These are phyloP conservation scores for Stenurella melanura DNA, from an alignment of 2,888 invertebrate genomes.

Conservation along the genomic window DNA sequence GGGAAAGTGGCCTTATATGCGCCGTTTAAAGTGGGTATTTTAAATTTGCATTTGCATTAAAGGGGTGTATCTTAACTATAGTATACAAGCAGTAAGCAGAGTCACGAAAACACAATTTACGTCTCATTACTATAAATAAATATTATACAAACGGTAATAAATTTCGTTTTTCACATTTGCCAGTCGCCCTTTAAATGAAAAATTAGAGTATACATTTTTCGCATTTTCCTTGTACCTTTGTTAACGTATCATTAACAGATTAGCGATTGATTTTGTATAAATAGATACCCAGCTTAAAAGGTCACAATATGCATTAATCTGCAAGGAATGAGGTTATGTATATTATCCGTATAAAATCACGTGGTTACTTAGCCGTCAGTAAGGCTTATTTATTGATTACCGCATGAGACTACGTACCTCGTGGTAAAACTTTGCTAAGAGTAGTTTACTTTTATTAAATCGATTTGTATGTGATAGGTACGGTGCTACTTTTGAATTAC, in stretches of 20 bases:
- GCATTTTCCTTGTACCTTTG: not conserved
- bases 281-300: constrained; percentile 26
- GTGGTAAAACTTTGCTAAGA: constrained; percentile 46
- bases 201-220: not conserved
- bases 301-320: constrained; percentile 26
- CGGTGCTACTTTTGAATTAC: constrained; percentile 59
- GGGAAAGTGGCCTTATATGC: too few relatives aligned
- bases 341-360: constrained; percentile 48
- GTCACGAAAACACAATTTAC: not conserved
- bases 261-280: constrained; percentile 31
- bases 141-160: not conserved
- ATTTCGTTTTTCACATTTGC: too few relatives aligned
- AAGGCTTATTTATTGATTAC: constrained; percentile 57
- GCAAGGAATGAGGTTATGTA: constrained; percentile 46
- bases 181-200: too few relatives aligned
- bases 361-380: constrained; percentile 54
- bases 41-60: not conserved
- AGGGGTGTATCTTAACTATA: not conserved
- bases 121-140: not conserved
- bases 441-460: constrained; percentile 58
- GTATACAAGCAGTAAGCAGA: not conserved
- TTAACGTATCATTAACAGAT: not conserved
- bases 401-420: constrained; percentile 42
- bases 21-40: too few relatives aligned
- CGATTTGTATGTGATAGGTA: constrained; percentile 65